These are phyloP conservation scores for Zophobas morio DNA, from an alignment of 1,140 invertebrate species.

Conservation along the genomic window DNA sequence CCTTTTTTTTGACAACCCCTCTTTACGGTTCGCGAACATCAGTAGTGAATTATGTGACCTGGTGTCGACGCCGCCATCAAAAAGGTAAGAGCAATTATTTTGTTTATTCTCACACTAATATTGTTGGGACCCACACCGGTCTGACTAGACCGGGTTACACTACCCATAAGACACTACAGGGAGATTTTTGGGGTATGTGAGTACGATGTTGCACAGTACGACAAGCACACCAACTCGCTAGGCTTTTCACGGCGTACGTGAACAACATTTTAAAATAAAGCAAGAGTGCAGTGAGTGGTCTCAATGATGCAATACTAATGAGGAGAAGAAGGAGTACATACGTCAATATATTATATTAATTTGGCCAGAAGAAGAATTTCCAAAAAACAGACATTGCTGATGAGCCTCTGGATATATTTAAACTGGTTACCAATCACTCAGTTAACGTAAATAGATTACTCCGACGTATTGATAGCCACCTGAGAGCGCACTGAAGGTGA, in stretches of 20 bases:
- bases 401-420: constrained; percentile 18
- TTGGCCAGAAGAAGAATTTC: constrained; percentile 37
- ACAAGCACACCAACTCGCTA: constrained; percentile 10
- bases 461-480: constrained; percentile 16
- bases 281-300: constrained; percentile 37
- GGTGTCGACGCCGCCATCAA: too few species aligned
- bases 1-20: too few species aligned
- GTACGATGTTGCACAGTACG: constrained; percentile 41
- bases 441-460: constrained; percentile 16
- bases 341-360: constrained; percentile 59
- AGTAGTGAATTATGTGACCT: too few species aligned
- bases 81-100: too few species aligned
- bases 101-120: too few species aligned
- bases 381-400: constrained; percentile 42
- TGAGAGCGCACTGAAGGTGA: constrained; percentile 28
- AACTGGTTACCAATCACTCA: constrained; percentile 14
- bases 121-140: too few species aligned
- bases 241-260: neutral
- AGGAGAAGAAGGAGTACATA: neutral
- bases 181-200: constrained; percentile 47
- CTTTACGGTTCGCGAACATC: too few species aligned
- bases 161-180: too few species aligned
- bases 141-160: too few species aligned
- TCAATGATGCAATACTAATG: neutral
- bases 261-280: constrained; percentile 50